Evolutionary conservation across 2,113 vertebrate genomes (phyloP).

Genomic region (Pungitius pungitius): DNA sequence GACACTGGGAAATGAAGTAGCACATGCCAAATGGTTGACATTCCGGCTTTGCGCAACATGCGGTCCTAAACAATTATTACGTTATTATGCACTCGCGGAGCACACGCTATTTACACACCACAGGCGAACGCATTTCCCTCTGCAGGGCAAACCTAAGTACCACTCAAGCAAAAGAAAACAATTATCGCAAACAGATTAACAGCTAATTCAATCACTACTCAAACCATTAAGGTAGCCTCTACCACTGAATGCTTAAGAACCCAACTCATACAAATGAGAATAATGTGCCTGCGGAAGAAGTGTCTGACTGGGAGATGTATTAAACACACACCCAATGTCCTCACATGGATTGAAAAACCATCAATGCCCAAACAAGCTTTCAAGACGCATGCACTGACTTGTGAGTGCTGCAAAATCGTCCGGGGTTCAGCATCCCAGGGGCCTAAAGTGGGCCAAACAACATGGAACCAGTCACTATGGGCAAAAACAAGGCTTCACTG

Average conservation of each 20-base stretch:
- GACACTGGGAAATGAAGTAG: background rate
- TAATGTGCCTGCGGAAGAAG: background rate
- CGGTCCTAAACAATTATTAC: background rate
- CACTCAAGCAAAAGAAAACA: conserved; percentile 2
- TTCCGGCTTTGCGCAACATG: background rate
- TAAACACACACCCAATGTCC: background rate
- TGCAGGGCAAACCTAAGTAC: conserved; percentile 13
- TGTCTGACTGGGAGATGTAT: background rate
- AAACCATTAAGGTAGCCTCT: conserved; percentile 3
- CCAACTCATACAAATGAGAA: background rate
- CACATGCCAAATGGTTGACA: background rate
- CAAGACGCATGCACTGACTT: background rate
- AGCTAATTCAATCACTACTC: conserved; percentile 6
- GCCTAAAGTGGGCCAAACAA: background rate
- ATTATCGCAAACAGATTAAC: conserved; percentile 28
- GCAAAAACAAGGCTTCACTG: background rate
- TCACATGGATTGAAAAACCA: background rate
- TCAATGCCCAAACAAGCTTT: background rate
- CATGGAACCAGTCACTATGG: background rate
- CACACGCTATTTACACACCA: background rate
- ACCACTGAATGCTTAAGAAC: background rate
- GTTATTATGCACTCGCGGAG: background rate
- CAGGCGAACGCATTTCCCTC: background rate
- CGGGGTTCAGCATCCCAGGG: background rate
- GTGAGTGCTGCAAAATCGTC: background rate